Evolutionary conservation across 1,140 invertebrate species (phyloP).

Genomic region (Drosophila athabasca): DNA sequence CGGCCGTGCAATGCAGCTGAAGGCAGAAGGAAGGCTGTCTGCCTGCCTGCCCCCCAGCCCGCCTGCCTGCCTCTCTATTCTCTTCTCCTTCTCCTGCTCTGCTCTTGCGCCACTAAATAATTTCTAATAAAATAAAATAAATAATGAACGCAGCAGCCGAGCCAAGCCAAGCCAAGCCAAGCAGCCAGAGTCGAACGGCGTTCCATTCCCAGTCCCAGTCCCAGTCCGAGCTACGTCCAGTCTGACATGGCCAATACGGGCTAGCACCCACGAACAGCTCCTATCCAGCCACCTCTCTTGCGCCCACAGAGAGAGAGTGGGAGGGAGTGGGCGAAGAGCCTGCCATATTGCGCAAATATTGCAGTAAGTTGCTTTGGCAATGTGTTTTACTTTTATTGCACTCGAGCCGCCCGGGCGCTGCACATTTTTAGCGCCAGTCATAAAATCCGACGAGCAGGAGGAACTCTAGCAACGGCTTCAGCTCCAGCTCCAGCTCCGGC

Average conservation of each 20-base stretch:
- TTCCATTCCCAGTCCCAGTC: neutral
- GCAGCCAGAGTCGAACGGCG: too few species aligned
- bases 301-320: neutral
- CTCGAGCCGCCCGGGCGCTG: conserved; percentile 73
- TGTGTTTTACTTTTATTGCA: conserved; percentile 82
- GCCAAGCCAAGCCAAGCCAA: conserved; percentile 23
- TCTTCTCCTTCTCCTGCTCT: neutral
- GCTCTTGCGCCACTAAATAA: conserved; percentile 70
- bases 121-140: conserved; percentile 83
- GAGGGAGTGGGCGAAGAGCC: neutral
- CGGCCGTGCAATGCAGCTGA: conserved; percentile 46
- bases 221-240: conserved; percentile 6
- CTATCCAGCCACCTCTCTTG: too few species aligned
- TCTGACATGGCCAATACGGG: conserved; percentile 38
- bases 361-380: conserved; percentile 79
- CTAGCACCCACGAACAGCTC: conserved; percentile 36
- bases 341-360: conserved; percentile 81
- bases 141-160: conserved; percentile 70
- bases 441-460: conserved; percentile 69
- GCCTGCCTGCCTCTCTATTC: too few species aligned
- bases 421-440: conserved; percentile 79
- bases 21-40: neutral
- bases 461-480: neutral
- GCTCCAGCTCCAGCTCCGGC: conserved; percentile 11
- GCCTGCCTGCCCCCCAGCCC: too few species aligned